A percentile compares a stretch with the other conserved stretches of the same genome.
Conservation (phyloP, 2,797 vertebrate genomes). For the Paedocypris micromegethes region DNA sequence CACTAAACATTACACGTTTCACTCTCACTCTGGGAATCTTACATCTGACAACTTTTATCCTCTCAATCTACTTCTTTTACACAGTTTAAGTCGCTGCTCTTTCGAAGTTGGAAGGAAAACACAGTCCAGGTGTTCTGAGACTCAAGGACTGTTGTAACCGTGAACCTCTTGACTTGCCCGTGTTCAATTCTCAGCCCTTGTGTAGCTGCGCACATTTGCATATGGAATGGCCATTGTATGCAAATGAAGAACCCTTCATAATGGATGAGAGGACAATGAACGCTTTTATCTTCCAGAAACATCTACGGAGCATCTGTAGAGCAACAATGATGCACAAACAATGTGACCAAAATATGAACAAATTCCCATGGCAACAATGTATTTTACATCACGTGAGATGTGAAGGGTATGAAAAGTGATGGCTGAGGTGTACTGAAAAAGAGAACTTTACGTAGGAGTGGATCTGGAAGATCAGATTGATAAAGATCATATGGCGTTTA, state of each 20-base stretch:
- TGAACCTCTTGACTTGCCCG: constrained; percentile 13
- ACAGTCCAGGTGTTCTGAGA: constrained; percentile 22
- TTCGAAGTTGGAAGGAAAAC: constrained; percentile 3
- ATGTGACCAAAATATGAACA: not conserved
- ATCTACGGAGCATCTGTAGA: constrained; percentile 39
- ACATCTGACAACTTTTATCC: not conserved
- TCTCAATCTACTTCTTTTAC: not conserved
- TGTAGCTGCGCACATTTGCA: constrained; percentile 43
- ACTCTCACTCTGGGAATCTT: not conserved
- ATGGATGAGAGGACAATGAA: constrained; percentile 41
- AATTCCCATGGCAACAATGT: not conserved
- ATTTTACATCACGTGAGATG: not conserved
- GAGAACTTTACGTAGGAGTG: too few relatives aligned
- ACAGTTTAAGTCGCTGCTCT: not conserved
- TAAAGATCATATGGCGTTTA: too few relatives aligned
- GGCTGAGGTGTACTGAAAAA: too few relatives aligned
- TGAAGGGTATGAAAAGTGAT: too few relatives aligned
- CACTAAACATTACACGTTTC: too few relatives aligned
- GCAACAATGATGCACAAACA: constrained; percentile 9
- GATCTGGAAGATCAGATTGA: too few relatives aligned
- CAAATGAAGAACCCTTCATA: constrained; percentile 48
- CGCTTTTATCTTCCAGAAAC: constrained; percentile 48
- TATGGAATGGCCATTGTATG: constrained; percentile 50
- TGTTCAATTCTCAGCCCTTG: constrained; percentile 22
- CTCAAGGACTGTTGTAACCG: constrained; percentile 10